A percentile compares a stretch with the other conserved stretches of the same genome.
These are phyloP conservation scores for Motacilla tschutschensis DNA, from an alignment of 2,113 vertebrate species.

Conservation along the genomic window DNA sequence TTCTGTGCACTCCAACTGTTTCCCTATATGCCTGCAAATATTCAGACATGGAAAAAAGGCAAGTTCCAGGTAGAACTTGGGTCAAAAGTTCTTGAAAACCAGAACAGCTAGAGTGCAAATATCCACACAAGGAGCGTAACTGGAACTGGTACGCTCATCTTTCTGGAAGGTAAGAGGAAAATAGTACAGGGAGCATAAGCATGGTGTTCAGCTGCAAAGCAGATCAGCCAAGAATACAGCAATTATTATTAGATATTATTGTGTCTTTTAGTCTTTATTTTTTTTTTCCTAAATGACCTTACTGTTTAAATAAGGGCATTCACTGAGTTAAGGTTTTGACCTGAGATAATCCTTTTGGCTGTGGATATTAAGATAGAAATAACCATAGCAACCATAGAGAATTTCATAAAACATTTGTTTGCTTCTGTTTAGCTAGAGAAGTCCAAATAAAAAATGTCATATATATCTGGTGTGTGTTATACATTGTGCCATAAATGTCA, in stretches of 20 bases:
- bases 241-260: constrained; percentile 26
- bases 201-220: background rate
- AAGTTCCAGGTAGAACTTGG: background rate
- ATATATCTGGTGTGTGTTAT: constrained; percentile 67
- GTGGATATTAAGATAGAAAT: constrained; percentile 12
- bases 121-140: background rate
- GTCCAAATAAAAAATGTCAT: constrained; percentile 65
- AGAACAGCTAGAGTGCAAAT: background rate
- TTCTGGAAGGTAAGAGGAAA: background rate
- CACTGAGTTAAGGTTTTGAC: constrained; percentile 8
- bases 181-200: background rate
- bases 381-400: constrained; percentile 50
- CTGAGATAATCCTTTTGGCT: constrained; percentile 30
- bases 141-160: accelerated
- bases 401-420: constrained; percentile 62
- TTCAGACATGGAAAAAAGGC: background rate
- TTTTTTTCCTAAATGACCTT: background rate
- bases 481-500: constrained; percentile 66
- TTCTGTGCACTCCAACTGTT: background rate
- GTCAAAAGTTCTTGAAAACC: background rate
- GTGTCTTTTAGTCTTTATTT: background rate
- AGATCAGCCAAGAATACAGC: background rate
- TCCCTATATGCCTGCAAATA: background rate
- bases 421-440: constrained; percentile 63
- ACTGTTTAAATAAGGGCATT: constrained; percentile 23